These are phyloP conservation scores for Ophonus ardosiacus DNA, from an alignment of 2,888 invertebrate species.

Conservation along the genomic window DNA sequence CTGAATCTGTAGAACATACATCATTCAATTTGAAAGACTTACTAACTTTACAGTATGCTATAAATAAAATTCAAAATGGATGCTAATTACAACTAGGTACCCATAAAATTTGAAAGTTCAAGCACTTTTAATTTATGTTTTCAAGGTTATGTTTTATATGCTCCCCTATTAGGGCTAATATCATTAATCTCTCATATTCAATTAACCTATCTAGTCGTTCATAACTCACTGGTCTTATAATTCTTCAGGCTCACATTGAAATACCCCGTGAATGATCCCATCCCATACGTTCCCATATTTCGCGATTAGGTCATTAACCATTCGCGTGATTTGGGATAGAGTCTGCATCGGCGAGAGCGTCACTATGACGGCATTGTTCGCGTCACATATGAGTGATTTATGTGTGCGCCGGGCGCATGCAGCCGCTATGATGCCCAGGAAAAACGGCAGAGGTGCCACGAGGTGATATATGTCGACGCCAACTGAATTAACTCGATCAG, in stretches of 20 bases:
- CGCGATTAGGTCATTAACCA: conserved; percentile 37
- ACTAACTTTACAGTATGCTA: too few species aligned
- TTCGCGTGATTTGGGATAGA: conserved; percentile 1
- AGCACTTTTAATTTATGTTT: background rate
- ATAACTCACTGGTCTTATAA: too few species aligned
- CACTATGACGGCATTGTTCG: conserved; percentile 53
- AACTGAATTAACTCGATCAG: conserved; percentile 62
- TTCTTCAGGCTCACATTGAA: too few species aligned
- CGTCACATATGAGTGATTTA: conserved; percentile 54
- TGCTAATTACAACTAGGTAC: too few species aligned
- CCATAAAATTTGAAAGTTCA: too few species aligned
- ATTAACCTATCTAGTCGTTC: too few species aligned
- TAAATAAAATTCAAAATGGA: too few species aligned
- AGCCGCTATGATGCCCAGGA: background rate
- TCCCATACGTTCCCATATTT: conserved; percentile 14
- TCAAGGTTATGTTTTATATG: too few species aligned
- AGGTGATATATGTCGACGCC: conserved; percentile 62
- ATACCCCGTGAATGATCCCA: background rate
- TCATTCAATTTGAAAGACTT: too few species aligned
- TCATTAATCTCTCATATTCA: too few species aligned
- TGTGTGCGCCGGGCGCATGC: background rate
- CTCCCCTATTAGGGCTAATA: too few species aligned
- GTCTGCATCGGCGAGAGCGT: conserved; percentile 24
- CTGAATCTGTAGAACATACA: too few species aligned
- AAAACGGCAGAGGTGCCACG: conserved; percentile 41